Conservation (phyloP, 2,797 vertebrate genomes). For the Notamacropus eugenii region DNA sequence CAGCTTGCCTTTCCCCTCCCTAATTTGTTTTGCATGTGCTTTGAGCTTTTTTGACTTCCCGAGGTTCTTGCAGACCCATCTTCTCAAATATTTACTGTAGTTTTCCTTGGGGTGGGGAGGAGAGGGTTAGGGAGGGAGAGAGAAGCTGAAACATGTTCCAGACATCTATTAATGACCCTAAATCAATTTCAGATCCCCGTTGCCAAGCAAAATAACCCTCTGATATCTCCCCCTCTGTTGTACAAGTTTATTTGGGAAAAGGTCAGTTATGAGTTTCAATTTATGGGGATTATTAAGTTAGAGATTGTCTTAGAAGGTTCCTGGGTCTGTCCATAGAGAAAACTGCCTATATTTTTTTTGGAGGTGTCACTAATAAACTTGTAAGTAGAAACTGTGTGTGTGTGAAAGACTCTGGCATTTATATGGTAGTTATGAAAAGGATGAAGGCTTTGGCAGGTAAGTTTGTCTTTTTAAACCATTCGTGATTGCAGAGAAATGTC, state of each 20-base stretch:
- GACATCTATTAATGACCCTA: slow-evolving; percentile 60
- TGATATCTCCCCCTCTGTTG: slow-evolving; percentile 32
- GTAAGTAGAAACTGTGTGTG: slow-evolving; percentile 21
- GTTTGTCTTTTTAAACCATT: not conserved
- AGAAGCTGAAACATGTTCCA: not conserved
- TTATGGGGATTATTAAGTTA: slow-evolving; percentile 73
- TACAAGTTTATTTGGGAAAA: slow-evolving; percentile 70
- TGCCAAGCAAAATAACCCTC: slow-evolving; percentile 54
- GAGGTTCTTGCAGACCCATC: slow-evolving; percentile 37
- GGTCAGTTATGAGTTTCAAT: slow-evolving; percentile 73
- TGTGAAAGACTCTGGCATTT: slow-evolving; percentile 51
- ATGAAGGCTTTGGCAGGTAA: not conserved
- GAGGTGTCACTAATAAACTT: slow-evolving; percentile 71
- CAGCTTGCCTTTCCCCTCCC: not conserved
- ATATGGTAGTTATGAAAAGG: slow-evolving; percentile 54
- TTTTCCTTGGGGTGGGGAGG: slow-evolving; percentile 31
- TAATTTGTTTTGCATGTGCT: slow-evolving; percentile 48
- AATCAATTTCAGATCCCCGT: slow-evolving; percentile 65
- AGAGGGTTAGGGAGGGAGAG: not conserved
- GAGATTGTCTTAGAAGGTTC: slow-evolving; percentile 69
- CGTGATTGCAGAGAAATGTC: slow-evolving; percentile 59
- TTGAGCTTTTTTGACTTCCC: slow-evolving; percentile 24
- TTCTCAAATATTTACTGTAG: slow-evolving; percentile 38
- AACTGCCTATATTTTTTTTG: slow-evolving; percentile 55
- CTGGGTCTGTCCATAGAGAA: slow-evolving; percentile 54